Evolutionary conservation across 2,113 vertebrate genomes (phyloP), one percentile per base, ranked within the genome.

Genomic region (Oryzias woworae): DNA sequence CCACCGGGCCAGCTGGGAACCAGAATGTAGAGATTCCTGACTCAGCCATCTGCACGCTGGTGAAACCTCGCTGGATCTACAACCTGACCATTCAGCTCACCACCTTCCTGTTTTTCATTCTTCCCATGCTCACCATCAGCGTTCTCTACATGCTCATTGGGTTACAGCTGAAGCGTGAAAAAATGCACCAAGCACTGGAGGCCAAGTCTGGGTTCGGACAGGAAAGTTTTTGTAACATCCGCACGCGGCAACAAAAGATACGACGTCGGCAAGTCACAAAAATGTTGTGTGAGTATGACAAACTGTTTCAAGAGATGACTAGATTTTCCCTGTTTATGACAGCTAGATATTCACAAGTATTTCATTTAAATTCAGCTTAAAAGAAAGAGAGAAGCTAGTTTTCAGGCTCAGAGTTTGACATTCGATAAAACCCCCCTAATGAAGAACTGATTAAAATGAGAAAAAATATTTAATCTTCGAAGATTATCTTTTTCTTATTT

Each of bases 61-160:
- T 96, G 17, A 90, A 90, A 58, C 92, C 94, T 0, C 91, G 52
- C 4, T 88, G 92, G 91, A 77, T 93, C 49, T 98, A 98, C 90
- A 95, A 93, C 68, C 85, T 97, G 45, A 92, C 95, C 74, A 93
- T 96, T 52, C 96, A 97, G 81, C 77, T 90, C 69, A 98, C 95
- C 22, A 91, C 95, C 0, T 77, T 96, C 1, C 26, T 98, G 4
- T 98, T 98, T 86, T 99, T 98, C 74, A 83, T 95, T 66, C 57
- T 98, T 71, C 97, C 96, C 62, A 96, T 98, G 96, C 85, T 91
- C 31, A 93, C 89, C 55, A 95, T 99, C 85, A 96, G 93, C 0
- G 41, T 92, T 42, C 92, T 98, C 10, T 97, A 98, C 86, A 80
- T 96, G 75, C 93, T 96, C 66, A 96, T 98, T 0, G 96, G 94